Evolutionary conservation across 2,113 vertebrate genomes (phyloP), one percentile per base, ranked within the genome.

Genomic region (Casuarius casuarius): DNA sequence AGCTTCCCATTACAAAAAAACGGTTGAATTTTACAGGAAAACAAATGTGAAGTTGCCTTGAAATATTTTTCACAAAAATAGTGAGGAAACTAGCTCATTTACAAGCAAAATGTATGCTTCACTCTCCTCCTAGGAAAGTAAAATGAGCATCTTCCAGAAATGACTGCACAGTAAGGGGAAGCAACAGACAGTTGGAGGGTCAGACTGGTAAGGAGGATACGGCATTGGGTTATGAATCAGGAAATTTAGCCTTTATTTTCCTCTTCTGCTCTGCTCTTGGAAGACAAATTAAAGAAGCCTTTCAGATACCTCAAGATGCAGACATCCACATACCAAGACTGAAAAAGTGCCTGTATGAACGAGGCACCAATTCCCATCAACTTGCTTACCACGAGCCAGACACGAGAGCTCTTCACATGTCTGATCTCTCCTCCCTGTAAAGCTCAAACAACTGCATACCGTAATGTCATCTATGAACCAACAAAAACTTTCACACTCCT

Each of bases 111-210:
- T 5, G 23, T n/a, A 20, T 33, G 46, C 10, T 89, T 85, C 3
- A 3, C 20, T 82, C 0, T 33, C 73, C 31, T 15, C 38, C 28
- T 23, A 62, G 46, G 12, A 15, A 75, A 91, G 35, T 21, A 52
- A 15, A 42, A 33, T 54, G 62, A 85, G 40, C 33, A 68, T 38
- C 18, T 28, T 59, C 6, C 35, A 22, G 29, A 25, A 83, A 20
- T 0, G 1, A 18, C 2, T 0, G 1, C 19, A 48, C 11, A 31
- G 35, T 18, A 31, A 80, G 54, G 38, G 28, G 79, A 56, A 71
- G 40, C 29, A 1, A 6, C 5, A 46, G 61, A 51, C 33, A 72
- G 3, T 12, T 7, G 0, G 0, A 84, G 3, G 14, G 12, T 52
- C 84, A 72, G 29, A 38, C 21, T 9, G 11, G 8, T 15, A 12